Evolutionary conservation across 1,140 invertebrate genomes (phyloP), one percentile per base, ranked within the genome.

Genomic region (Panagrolaimus sp.): DNA sequence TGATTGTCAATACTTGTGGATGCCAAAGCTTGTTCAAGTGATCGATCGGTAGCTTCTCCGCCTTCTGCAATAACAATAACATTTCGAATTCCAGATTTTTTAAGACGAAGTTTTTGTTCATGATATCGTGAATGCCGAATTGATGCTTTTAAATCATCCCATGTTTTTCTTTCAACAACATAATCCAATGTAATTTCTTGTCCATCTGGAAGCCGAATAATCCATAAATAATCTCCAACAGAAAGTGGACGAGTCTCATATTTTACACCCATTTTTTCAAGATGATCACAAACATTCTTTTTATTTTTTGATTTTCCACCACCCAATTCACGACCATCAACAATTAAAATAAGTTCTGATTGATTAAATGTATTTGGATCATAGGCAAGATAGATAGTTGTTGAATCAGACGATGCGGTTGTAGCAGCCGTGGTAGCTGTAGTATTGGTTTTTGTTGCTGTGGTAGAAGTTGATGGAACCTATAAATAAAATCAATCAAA

Each of bases 171-270:
- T 61, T 79, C 77, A 57, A 75, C 64, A 43, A 78, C 62, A 64
- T 77, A 78, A 63, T 78, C 76, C 71, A 78, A 43, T 23, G 81
- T 70, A 16, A 78, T 48, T 67, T 78, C 76, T 7, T 65, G 47
- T 14, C 47, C 16, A 48, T 62, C 72, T 27, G 51, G 62, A 44
- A 73, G 48, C 47, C 67, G 57, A 20, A 78, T 23, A 20, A 81
- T 53, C 76, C 76, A 78, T 14, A 78, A 31, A 47, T 67, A 78
- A 38, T 78, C 76, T 0, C 76, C 76, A 25, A 78, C 78, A 14
- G 76, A 81, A 27, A 78, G 75, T 23, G 76, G 48, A 23, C 76
- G 71, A 20, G 68, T 23, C 57, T 78, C 75, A 43, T 68, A 70
- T 14, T 44, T 31, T n/a, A 80, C 76, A 27, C 38, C 45, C 14